phyloP scores from a whole-genome alignment of 2,797 vertebrate species.

The Manis crassicaudata region DNA sequence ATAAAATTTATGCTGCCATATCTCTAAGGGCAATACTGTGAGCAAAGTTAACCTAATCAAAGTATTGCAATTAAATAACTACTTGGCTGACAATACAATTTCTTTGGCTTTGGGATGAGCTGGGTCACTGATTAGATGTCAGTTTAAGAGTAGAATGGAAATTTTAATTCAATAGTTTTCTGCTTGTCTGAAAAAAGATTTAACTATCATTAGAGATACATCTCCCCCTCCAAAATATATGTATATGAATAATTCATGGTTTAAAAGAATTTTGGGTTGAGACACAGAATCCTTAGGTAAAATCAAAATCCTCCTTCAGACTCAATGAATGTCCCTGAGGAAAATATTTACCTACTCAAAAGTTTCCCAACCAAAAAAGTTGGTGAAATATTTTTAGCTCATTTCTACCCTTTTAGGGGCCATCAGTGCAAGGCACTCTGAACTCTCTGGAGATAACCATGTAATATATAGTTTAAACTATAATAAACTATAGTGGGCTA shows the following conservation, averaged over 20 bases:
- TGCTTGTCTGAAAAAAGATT: slow-evolving; percentile 34
- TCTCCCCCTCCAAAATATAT: not conserved
- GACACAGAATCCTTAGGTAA: slow-evolving; percentile 29
- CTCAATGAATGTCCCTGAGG: not conserved
- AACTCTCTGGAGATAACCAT: not conserved
- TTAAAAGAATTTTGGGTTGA: slow-evolving; percentile 20
- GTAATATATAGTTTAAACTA: not conserved
- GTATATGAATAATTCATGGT: not conserved
- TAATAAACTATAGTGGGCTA: not conserved
- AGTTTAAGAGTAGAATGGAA: slow-evolving; percentile 4
- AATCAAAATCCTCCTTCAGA: slow-evolving; percentile 27
- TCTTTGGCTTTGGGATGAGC: not conserved
- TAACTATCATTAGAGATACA: not conserved
- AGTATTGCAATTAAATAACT: not conserved
- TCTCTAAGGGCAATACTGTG: not conserved
- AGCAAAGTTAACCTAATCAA: not conserved
- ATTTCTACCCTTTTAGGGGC: not conserved
- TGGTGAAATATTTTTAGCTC: not conserved
- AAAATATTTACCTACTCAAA: slow-evolving; percentile 24
- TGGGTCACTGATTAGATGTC: not conserved
- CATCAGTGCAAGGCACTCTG: not conserved
- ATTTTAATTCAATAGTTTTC: not conserved
- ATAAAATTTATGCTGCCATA: not conserved
- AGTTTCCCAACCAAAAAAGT: not conserved
- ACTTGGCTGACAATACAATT: not conserved